Percentiles rank a stretch among this genome's conserved stretches.
phyloP scores from a whole-genome alignment of 2,797 vertebrate genomes.

The Ctenopoma kingsleyae region DNA sequence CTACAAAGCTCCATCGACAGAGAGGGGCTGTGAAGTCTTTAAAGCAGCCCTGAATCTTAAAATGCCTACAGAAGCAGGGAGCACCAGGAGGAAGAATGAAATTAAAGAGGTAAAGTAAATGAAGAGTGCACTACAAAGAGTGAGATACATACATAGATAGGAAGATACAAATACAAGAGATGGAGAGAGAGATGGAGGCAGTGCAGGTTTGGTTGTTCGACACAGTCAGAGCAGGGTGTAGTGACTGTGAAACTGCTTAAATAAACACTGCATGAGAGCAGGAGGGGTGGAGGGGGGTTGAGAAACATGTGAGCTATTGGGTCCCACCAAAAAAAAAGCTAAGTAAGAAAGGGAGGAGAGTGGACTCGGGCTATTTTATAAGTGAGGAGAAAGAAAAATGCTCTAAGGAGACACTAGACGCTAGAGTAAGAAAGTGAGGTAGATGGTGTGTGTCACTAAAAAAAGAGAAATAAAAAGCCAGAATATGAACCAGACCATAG shows the following conservation, averaged over 20 bases:
- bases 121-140: conserved; percentile 26
- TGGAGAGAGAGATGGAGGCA: conserved; percentile 36
- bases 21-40: conserved; percentile 52
- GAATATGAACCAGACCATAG: conserved; percentile 53
- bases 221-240: conserved; percentile 69
- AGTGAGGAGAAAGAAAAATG: conserved; percentile 25
- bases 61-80: conserved; percentile 49
- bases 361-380: conserved; percentile 39
- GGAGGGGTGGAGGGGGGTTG: conserved; percentile 23
- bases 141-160: conserved; percentile 33
- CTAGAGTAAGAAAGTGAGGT: conserved; percentile 31
- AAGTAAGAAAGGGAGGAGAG: conserved; percentile 37
- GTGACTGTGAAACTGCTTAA: conserved; percentile 81
- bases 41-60: conserved; percentile 57
- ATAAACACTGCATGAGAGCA: conserved; percentile 77
- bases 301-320: conserved; percentile 17
- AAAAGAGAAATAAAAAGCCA: conserved; percentile 50
- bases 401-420: conserved; percentile 18
- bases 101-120: conserved; percentile 40
- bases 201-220: conserved; percentile 44
- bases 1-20: conserved; percentile 55
- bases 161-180: conserved; percentile 47
- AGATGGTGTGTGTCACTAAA: conserved; percentile 40
- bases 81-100: conserved; percentile 47
- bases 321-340: conserved; percentile 30